Percentiles rank a stretch among this genome's conserved stretches.
These are phyloP conservation scores for Cartodere bifasciata DNA, from an alignment of 2,888 invertebrate genomes.

Conservation along the genomic window DNA sequence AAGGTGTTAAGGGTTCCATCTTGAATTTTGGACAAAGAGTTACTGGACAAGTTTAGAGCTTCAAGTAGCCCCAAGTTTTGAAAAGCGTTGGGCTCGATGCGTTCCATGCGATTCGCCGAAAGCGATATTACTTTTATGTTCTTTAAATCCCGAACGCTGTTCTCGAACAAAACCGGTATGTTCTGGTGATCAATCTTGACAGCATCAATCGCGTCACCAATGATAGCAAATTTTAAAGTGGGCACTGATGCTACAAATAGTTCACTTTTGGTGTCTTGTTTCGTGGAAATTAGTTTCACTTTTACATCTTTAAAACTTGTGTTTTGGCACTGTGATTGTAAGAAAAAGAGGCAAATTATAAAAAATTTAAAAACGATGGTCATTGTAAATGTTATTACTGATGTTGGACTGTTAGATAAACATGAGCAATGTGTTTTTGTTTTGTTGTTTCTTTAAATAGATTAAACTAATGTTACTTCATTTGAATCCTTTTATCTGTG, in stretches of 20 bases:
- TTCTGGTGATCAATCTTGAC: conserved; percentile 7
- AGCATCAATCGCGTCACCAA: conserved; percentile 5
- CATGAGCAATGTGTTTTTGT: too few species aligned
- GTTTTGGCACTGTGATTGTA: background rate
- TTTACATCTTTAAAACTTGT: conserved; percentile 9
- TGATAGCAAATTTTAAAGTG: conserved; percentile 6
- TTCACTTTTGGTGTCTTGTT: conserved; percentile 3
- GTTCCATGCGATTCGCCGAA: conserved; percentile 10
- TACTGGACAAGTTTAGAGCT: conserved; percentile 7
- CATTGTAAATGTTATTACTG: too few species aligned
- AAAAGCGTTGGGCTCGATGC: conserved; percentile 9
- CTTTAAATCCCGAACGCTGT: conserved; percentile 6
- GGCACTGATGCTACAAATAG: conserved; percentile 3
- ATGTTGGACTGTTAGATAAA: too few species aligned
- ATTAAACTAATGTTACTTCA: too few species aligned
- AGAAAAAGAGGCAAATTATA: background rate
- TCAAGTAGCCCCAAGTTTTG: conserved; percentile 9
- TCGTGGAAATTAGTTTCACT: conserved; percentile 7
- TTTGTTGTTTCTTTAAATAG: too few species aligned
- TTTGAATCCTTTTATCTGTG: too few species aligned
- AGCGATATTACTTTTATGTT: conserved; percentile 8
- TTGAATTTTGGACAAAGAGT: conserved; percentile 4
- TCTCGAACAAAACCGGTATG: conserved; percentile 7
- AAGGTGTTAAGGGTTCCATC: conserved; percentile 5
- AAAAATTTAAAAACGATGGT: too few species aligned